A percentile compares a stretch with the other conserved stretches of the same genome.
phyloP scores from a whole-genome alignment of 2,888 invertebrate genomes.

The Scaptomyza tumidula region DNA sequence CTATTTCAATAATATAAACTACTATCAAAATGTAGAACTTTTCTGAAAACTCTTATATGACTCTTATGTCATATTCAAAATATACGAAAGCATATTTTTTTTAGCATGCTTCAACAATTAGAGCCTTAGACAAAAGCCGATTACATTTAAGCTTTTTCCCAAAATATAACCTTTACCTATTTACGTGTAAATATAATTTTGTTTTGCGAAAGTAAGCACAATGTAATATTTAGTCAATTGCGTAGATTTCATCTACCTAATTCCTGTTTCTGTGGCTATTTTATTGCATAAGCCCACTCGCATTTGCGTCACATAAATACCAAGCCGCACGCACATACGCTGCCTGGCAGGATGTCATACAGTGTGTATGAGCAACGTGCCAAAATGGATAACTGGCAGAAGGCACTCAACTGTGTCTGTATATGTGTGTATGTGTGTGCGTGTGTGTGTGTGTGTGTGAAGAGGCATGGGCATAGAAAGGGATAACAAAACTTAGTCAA shows the following conservation, averaged over 20 bases:
- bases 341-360: conserved; percentile 7
- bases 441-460: background rate
- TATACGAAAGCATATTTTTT: too few species aligned
- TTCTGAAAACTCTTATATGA: too few species aligned
- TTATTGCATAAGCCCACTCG: conserved; percentile 23
- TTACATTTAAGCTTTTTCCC: background rate
- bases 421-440: too few species aligned
- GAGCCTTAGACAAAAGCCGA: background rate
- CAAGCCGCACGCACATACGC: background rate
- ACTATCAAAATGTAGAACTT: too few species aligned
- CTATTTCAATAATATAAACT: too few species aligned
- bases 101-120: background rate
- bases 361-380: conserved; percentile 43
- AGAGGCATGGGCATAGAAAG: background rate
- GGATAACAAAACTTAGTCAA: conserved; percentile 20
- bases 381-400: conserved; percentile 23
- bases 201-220: background rate
- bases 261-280: conserved; percentile 10
- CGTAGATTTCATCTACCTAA: conserved; percentile 12
- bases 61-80: too few species aligned
- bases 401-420: conserved; percentile 17
- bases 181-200: background rate
- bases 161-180: background rate
- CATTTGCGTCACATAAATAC: conserved; percentile 27
- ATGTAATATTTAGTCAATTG: conserved; percentile 6